Evolutionary conservation across 2,888 invertebrate genomes (phyloP), one percentile per base, ranked within the genome.

Genomic region (Dryadula phaetusa): DNA sequence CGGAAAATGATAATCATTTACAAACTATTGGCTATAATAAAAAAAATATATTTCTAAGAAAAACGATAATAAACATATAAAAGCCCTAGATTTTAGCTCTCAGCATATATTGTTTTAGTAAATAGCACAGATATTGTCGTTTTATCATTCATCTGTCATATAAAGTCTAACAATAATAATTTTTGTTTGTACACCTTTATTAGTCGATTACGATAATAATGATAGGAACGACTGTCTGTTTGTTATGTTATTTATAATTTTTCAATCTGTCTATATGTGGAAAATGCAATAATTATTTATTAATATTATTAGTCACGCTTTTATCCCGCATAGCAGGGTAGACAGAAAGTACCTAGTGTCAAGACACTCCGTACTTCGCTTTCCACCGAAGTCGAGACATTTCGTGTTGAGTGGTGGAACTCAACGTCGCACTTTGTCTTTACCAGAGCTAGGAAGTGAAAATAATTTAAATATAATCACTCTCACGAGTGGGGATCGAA

Each of bases 41-140:
- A 16, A 18, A 44, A 18, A 18, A 44, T 8, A n/a, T n/a, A n/a
- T n/a, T n/a, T n/a, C n/a, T n/a, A 44, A 18, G 1, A n/a, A 20
- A 20, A 37, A 32, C 37, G 7, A 54, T n/a, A 22, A 14, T 22
- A n/a, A 56, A n/a, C 37, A 8, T 54, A 20, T 32, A 6, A 14
- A 18, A 63, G 0, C 49, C 62, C 47, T 58, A 16, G 2, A 34
- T 49, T n/a, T 37, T 16, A 12, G 12, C 20, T 40, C 40, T 34
- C 25, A 64, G 47, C 32, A 63, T 58, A 70, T 67, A 62, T 70
- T 67, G 60, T 62, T 28, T 67, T 52, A 52, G 62, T 47, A 70
- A 70, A 70, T 65, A 67, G n/a, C 32, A 34, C 4, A 58, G 53
- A 25, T 60, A 65, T 53, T 63, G 34, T 20, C 37, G 67, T 62